phyloP scores from a whole-genome alignment of 2,888 invertebrate genomes.

The Acanthococcus lagerstroemiae region DNA sequence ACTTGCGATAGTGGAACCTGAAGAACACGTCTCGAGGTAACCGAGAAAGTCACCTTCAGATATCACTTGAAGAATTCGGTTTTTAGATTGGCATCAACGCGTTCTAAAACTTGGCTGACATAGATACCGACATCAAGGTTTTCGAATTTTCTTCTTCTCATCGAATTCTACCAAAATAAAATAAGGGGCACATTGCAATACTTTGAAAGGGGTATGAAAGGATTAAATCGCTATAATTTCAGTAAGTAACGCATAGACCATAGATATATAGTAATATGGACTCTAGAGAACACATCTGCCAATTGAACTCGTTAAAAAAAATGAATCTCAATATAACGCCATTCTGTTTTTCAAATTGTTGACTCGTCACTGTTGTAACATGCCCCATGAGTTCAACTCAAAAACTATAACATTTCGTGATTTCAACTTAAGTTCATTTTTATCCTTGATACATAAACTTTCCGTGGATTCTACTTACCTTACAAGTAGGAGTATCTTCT shows the following conservation, averaged over 20 bases:
- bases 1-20: not conserved
- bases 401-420: not conserved
- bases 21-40: not conserved
- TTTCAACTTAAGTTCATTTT: not conserved
- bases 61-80: not conserved
- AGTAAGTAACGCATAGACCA: not conserved
- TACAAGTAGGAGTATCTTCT: not conserved
- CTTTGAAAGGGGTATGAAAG: not conserved
- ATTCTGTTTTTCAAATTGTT: not conserved
- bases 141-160: not conserved
- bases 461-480: not conserved
- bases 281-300: not conserved
- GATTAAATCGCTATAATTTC: not conserved
- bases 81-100: not conserved
- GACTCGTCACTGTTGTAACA: not conserved
- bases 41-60: not conserved
- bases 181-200: not conserved
- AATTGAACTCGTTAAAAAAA: not conserved
- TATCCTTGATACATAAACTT: not conserved
- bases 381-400: not conserved
- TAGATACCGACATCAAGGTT: not conserved
- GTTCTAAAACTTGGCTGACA: not conserved
- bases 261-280: not conserved
- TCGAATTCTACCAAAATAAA: not conserved
- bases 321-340: not conserved